Conservation (phyloP, 2,797 vertebrate species). For the Neostethus bicornis region DNA sequence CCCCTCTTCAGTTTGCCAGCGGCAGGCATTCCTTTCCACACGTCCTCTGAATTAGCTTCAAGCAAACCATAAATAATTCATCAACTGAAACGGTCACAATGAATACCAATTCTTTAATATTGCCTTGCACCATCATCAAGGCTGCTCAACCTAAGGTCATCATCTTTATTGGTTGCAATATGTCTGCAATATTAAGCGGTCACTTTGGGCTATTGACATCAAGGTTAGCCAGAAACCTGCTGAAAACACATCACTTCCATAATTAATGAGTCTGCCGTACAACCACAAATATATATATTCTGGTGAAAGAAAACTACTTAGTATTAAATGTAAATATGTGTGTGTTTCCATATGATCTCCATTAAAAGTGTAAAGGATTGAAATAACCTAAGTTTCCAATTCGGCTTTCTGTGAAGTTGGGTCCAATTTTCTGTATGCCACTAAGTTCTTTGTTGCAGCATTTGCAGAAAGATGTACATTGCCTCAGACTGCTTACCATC, state of each 20-base stretch:
- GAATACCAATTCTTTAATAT: slow-evolving; percentile 80
- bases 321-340: slow-evolving; percentile 13
- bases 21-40: slow-evolving; percentile 49
- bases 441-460: slow-evolving; percentile 10
- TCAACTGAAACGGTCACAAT: slow-evolving; percentile 71
- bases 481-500: slow-evolving; percentile 29
- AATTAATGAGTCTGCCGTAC: slow-evolving; percentile 6
- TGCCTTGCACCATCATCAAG: slow-evolving; percentile 69
- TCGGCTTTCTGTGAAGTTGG: background rate
- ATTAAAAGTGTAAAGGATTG: too few relatives aligned
- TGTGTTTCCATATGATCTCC: too few relatives aligned
- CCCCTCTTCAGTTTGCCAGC: slow-evolving; percentile 45
- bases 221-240: slow-evolving; percentile 42
- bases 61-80: slow-evolving; percentile 82
- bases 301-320: slow-evolving; percentile 7
- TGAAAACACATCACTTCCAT: slow-evolving; percentile 12
- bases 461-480: slow-evolving; percentile 20
- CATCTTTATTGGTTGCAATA: slow-evolving; percentile 65
- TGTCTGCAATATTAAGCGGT: slow-evolving; percentile 66
- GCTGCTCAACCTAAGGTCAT: slow-evolving; percentile 74
- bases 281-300: background rate
- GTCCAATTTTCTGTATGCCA: too few relatives aligned
- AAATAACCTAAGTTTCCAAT: background rate
- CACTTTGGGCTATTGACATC: slow-evolving; percentile 54
- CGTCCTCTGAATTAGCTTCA: slow-evolving; percentile 59